Conservation (phyloP, 2,888 invertebrate genomes). For the Dicranocentrus wangi region DNA sequence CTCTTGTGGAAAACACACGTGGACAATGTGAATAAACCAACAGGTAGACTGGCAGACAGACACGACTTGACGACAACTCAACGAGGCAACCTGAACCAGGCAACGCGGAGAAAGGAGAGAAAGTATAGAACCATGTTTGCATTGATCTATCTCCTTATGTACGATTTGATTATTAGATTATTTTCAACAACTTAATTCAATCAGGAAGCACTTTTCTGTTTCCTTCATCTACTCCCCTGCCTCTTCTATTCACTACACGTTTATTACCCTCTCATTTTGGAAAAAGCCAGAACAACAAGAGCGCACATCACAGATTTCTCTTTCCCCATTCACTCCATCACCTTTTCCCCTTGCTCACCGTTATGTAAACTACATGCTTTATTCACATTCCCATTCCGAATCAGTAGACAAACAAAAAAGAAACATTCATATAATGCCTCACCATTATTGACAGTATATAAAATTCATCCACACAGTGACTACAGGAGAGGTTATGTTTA, state of each 20-base stretch:
- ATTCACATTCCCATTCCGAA: too few species aligned
- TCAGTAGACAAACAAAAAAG: too few species aligned
- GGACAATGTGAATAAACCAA: slow-evolving; percentile 64
- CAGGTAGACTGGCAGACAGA: slow-evolving; percentile 49
- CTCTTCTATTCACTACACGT: background rate
- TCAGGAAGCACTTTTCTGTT: slow-evolving; percentile 20
- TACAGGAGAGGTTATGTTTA: too few species aligned
- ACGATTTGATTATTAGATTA: slow-evolving; percentile 50
- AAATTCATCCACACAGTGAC: too few species aligned
- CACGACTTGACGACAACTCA: background rate
- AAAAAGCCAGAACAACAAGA: background rate
- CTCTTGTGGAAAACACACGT: slow-evolving; percentile 42
- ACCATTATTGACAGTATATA: too few species aligned
- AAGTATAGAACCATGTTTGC: background rate
- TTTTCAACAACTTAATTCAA: slow-evolving; percentile 39
- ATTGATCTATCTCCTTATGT: background rate
- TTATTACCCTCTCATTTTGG: background rate
- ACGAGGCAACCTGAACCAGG: background rate
- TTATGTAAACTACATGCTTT: background rate
- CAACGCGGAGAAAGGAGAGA: background rate
- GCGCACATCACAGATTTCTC: background rate
- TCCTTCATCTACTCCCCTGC: background rate
- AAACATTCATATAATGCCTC: too few species aligned
- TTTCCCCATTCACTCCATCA: background rate
- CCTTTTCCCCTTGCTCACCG: too few species aligned